Evolutionary conservation across 2,888 invertebrate genomes (phyloP), one percentile per base, ranked within the genome.

Genomic region (Eilema griseolum): DNA sequence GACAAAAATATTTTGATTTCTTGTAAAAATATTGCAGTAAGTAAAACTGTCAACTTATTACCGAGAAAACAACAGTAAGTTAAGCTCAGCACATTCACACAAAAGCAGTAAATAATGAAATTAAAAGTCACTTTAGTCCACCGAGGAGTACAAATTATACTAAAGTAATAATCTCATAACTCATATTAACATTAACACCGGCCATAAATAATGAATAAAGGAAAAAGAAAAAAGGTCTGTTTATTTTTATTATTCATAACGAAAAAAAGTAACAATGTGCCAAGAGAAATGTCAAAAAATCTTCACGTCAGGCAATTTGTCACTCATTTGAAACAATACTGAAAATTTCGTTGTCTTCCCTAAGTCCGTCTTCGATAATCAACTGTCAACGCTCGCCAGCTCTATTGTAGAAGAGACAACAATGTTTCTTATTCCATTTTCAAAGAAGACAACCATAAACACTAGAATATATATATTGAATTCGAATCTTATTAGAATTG

Each of bases 21-120:
- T 59, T 60, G 68, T 64, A 74, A 75, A 82, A 72, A 78, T 80
- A 82, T 82, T 77, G 69, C 77, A 41, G 28, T 33, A 72, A 79
- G 76, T 76, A 81, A 79, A 81, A 76, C 76, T 83, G 81, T 81
- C 82, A 80, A 81, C 80, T 79, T 81, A 70, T 74, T 80, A 80
- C 83, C 83, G 78, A 83, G 81, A 82, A 77, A 79, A 80, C 78
- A 81, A 83, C 79, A 73, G 82, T 69, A 73, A 56, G 57, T 66
- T 66, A 81, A 81, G 78, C 82, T 70, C 68, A 64, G 57, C 70
- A 74, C 33, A 75, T 74, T 66, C 73, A 84, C 85, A 92, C 92
- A 93, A 93, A 92, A 90, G 89, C 91, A 88, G 89, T 93, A 91
- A 92, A 92, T 92, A 85, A 88, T 86, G 84, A 89, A 88, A 89